phyloP scores from a whole-genome alignment of 2,797 vertebrate species.

The Pogonophryne albipinna region DNA sequence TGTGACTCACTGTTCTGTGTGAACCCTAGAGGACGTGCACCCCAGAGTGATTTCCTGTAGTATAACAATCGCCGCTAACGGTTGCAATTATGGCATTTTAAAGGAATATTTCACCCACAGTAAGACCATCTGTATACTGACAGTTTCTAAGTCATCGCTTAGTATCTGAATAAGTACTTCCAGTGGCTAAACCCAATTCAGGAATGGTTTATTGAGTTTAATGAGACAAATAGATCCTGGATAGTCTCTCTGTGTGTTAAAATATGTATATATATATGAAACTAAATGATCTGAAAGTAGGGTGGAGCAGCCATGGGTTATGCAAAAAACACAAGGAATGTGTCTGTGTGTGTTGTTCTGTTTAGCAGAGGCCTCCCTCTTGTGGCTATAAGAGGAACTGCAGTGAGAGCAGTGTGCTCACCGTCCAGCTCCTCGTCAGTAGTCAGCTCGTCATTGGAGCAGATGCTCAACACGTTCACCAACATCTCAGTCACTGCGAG shows the following conservation, averaged over 20 bases:
- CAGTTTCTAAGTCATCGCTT: too few relatives aligned
- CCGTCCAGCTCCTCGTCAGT: conserved; percentile 88
- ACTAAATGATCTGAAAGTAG: background rate
- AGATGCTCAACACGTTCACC: conserved; percentile 88
- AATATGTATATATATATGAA: background rate
- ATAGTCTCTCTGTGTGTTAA: background rate
- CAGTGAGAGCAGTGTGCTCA: conserved; percentile 60
- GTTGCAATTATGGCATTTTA: background rate
- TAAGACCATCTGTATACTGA: too few relatives aligned
- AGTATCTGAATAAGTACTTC: too few relatives aligned
- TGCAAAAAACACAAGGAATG: background rate
- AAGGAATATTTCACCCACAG: too few relatives aligned
- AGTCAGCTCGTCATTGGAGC: conserved; percentile 88
- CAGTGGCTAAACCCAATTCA: background rate
- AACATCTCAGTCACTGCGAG: conserved; percentile 88
- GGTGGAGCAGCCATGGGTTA: background rate
- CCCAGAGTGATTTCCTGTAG: background rate
- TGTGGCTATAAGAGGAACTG: conserved; percentile 41
- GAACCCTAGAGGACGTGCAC: background rate
- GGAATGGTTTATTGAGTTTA: background rate
- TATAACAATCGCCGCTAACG: background rate
- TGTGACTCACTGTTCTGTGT: background rate
- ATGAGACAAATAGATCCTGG: background rate
- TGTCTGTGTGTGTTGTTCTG: background rate
- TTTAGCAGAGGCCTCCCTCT: conserved; percentile 53